Evolutionary conservation across 1,140 invertebrate species (phyloP).

Genomic region (Papilio glaucus): DNA sequence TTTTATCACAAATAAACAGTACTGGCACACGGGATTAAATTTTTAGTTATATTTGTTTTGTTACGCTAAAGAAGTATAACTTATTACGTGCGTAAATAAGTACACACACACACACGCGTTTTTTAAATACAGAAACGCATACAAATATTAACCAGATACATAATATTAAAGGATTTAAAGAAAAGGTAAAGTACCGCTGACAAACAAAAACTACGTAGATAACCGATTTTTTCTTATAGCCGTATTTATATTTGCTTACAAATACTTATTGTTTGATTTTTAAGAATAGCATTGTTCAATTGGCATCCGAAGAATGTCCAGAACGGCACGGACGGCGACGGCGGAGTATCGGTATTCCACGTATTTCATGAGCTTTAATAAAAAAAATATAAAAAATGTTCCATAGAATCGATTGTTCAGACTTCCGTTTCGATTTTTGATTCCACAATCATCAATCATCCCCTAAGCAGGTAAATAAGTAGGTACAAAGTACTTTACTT

Average conservation of each 20-base stretch:
- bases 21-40: too few species aligned
- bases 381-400: not conserved
- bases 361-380: not conserved
- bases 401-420: not conserved
- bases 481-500: not conserved
- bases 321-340: not conserved
- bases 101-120: too few species aligned
- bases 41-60: too few species aligned
- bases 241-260: conserved; percentile 8
- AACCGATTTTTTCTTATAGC: not conserved
- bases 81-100: too few species aligned
- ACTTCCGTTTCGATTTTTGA: not conserved
- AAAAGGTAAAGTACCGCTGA: too few species aligned
- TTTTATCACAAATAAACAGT: too few species aligned
- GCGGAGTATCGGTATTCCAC: not conserved
- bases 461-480: not conserved
- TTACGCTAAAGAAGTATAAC: too few species aligned
- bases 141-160: too few species aligned
- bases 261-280: not conserved
- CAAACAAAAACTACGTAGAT: too few species aligned
- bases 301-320: not conserved
- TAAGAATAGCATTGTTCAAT: conserved; percentile 17
- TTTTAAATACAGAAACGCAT: too few species aligned
- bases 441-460: too few species aligned
- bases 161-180: too few species aligned